Evolutionary conservation across 2,888 invertebrate species (phyloP).

Genomic region (Ceraclea dissimilis): DNA sequence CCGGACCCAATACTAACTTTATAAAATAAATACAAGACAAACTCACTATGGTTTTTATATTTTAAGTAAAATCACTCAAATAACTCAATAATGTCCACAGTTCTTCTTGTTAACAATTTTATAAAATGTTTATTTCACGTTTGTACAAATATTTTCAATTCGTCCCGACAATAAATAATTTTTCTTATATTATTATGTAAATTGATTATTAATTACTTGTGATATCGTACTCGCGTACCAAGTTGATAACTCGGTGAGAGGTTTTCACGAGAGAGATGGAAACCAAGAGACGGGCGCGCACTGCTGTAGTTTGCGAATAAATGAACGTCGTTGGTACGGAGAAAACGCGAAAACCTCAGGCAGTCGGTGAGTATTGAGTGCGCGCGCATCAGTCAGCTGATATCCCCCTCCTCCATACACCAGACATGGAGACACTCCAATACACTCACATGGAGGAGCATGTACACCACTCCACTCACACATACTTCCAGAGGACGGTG

Average conservation of each 20-base stretch:
- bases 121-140: too few relatives aligned
- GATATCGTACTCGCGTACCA: background rate
- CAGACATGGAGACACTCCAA: too few relatives aligned
- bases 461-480: background rate
- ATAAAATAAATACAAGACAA: too few relatives aligned
- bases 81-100: too few relatives aligned
- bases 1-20: background rate
- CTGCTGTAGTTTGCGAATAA: background rate
- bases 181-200: too few relatives aligned
- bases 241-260: background rate
- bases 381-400: slow-evolving; percentile 1
- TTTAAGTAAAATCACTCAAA: too few relatives aligned
- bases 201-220: too few relatives aligned
- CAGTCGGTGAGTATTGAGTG: background rate
- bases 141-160: too few relatives aligned
- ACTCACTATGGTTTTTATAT: too few relatives aligned
- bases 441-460: background rate
- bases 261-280: background rate
- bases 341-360: background rate
- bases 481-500: background rate
- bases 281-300: background rate
- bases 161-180: too few relatives aligned
- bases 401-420: background rate
- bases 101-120: too few relatives aligned
- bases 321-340: background rate